Percentiles rank a stretch among this genome's conserved stretches.
Conservation (phyloP, 2,888 invertebrate genomes). For the Argyra leucocephala region DNA sequence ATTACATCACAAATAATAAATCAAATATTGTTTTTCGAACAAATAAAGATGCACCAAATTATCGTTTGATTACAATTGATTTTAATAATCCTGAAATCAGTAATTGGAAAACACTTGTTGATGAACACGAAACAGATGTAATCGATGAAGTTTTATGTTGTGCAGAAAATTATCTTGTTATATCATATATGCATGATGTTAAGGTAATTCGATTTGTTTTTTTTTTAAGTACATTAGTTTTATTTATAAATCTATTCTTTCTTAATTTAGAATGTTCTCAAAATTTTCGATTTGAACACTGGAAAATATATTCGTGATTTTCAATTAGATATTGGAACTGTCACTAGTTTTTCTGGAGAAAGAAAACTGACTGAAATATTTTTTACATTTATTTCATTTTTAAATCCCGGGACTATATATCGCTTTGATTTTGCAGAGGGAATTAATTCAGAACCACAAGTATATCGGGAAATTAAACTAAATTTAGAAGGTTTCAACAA, state of each 20-base stretch:
- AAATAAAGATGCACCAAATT: conserved; percentile 88
- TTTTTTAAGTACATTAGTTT: not conserved
- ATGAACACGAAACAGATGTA: conserved; percentile 76
- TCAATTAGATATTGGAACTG: conserved; percentile 75
- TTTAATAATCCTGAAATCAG: conserved; percentile 59
- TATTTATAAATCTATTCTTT: conserved; percentile 6
- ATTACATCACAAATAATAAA: conserved; percentile 86
- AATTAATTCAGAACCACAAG: conserved; percentile 51
- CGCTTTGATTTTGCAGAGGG: conserved; percentile 66
- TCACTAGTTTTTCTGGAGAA: conserved; percentile 75
- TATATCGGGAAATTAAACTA: conserved; percentile 71
- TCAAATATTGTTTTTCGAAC: conserved; percentile 77
- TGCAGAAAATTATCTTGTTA: conserved; percentile 71
- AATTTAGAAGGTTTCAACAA: conserved; percentile 72
- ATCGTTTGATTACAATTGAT: conserved; percentile 76
- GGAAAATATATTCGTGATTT: conserved; percentile 67
- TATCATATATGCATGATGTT: conserved; percentile 87
- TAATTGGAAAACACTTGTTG: conserved; percentile 73
- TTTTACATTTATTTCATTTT: conserved; percentile 87
- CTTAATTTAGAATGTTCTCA: conserved; percentile 63
- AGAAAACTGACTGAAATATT: conserved; percentile 82
- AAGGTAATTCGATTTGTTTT: conserved; percentile 54
- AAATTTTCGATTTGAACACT: conserved; percentile 63
- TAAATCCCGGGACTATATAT: conserved; percentile 77
- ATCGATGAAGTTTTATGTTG: conserved; percentile 83